Evolutionary conservation across 2,888 invertebrate species (phyloP).

Genomic region (Pseudococcus jackbeardsleyi): DNA sequence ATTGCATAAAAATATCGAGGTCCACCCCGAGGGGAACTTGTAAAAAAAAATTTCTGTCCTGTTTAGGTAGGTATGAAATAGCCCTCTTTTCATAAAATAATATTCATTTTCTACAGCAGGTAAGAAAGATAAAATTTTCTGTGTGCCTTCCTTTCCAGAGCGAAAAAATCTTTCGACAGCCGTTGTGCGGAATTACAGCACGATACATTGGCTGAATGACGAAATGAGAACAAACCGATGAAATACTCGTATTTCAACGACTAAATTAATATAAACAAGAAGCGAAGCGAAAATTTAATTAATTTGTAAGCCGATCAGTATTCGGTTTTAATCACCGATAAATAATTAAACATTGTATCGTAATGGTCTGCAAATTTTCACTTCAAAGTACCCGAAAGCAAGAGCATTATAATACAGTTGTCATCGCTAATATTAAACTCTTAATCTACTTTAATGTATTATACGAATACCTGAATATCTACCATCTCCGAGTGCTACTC

Average conservation of each 20-base stretch:
- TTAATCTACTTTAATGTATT: conserved; percentile 46
- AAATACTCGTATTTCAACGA: background rate
- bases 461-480: background rate
- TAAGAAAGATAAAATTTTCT: too few relatives aligned
- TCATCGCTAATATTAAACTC: conserved; percentile 28
- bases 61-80: too few relatives aligned
- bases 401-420: conserved; percentile 31
- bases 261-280: conserved; percentile 27
- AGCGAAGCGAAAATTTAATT: conserved; percentile 35
- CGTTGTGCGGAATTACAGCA: too few relatives aligned
- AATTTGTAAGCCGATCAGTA: conserved; percentile 28
- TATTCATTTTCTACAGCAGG: too few relatives aligned
- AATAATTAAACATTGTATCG: conserved; percentile 49
- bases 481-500: background rate
- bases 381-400: conserved; percentile 16
- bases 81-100: too few relatives aligned
- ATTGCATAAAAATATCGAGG: too few relatives aligned
- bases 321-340: conserved; percentile 47
- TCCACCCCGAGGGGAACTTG: too few relatives aligned
- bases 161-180: too few relatives aligned
- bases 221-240: background rate
- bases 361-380: conserved; percentile 48
- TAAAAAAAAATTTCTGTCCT: too few relatives aligned
- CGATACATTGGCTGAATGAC: background rate
- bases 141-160: too few relatives aligned